These are phyloP conservation scores for Corythornis madagascariensis DNA, from an alignment of 2,113 vertebrate genomes.

Conservation along the genomic window DNA sequence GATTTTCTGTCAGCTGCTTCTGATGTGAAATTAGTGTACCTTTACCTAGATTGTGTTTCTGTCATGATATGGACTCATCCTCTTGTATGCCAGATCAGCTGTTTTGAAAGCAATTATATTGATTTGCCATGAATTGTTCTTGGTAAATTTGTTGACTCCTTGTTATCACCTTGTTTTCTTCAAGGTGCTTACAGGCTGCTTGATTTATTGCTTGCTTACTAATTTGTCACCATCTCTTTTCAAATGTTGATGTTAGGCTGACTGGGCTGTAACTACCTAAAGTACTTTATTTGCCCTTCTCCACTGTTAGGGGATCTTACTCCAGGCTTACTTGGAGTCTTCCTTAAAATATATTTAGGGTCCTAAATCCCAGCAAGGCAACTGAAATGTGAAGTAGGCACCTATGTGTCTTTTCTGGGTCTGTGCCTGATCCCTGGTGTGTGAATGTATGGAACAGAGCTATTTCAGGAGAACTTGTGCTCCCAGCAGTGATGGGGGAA, in stretches of 20 bases:
- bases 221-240: conserved; percentile 12
- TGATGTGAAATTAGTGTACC: background rate
- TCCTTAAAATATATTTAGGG: background rate
- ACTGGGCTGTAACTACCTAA: background rate
- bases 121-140: background rate
- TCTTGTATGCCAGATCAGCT: background rate
- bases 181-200: background rate
- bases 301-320: accelerated
- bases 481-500: background rate
- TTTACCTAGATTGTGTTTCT: background rate
- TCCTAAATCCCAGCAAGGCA: background rate
- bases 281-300: background rate
- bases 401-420: background rate
- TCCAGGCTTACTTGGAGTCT: background rate
- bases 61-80: background rate
- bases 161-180: conserved; percentile 18
- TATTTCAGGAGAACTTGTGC: background rate
- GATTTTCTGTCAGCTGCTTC: background rate
- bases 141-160: background rate
- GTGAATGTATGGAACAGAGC: background rate
- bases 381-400: background rate
- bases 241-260: background rate
- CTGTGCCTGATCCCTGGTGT: background rate
- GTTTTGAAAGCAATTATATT: conserved; percentile 19
- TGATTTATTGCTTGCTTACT: conserved; percentile 36